A percentile compares a stretch with the other conserved stretches of the same genome.
Evolutionary conservation across 2,113 vertebrate genomes (phyloP).

Genomic region (Megaptera novaeangliae): DNA sequence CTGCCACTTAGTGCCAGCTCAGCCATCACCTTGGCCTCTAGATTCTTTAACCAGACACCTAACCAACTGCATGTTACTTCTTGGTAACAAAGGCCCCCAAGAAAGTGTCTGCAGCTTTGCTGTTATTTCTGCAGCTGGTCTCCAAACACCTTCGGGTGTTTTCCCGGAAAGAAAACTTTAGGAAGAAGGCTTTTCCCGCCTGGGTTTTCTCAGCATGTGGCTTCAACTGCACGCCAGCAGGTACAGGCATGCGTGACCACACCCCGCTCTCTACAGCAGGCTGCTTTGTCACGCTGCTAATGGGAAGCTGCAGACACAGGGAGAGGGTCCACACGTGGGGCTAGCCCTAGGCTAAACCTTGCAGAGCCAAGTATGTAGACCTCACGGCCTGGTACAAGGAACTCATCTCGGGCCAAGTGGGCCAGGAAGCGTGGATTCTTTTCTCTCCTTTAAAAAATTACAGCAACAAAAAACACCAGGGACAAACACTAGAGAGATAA

Average conservation of each 20-base stretch:
- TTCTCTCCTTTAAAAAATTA: neutral
- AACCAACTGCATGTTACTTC: accelerated
- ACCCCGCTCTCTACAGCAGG: accelerated
- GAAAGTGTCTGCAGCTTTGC: accelerated
- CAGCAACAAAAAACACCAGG: neutral
- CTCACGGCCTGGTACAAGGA: accelerated
- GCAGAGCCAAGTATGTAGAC: neutral
- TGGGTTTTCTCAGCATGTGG: neutral
- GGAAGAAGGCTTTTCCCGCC: no score
- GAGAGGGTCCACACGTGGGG: accelerated
- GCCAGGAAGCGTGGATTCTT: neutral
- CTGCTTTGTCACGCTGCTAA: accelerated
- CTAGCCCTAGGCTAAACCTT: accelerated
- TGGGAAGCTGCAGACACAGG: no score
- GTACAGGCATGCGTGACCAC: neutral
- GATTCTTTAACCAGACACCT: accelerated
- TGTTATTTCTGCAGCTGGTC: neutral
- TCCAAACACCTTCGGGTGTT: neutral
- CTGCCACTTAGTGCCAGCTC: accelerated
- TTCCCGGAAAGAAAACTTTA: neutral
- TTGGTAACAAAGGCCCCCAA: neutral
- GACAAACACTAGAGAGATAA: neutral
- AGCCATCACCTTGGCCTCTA: neutral
- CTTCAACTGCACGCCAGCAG: accelerated
- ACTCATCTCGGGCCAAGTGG: no score